Evolutionary conservation across 92 coral and sea anemone species (phyloP), one percentile per base, ranked within the genome.

Genomic region (Palythoa caribaeorum): DNA sequence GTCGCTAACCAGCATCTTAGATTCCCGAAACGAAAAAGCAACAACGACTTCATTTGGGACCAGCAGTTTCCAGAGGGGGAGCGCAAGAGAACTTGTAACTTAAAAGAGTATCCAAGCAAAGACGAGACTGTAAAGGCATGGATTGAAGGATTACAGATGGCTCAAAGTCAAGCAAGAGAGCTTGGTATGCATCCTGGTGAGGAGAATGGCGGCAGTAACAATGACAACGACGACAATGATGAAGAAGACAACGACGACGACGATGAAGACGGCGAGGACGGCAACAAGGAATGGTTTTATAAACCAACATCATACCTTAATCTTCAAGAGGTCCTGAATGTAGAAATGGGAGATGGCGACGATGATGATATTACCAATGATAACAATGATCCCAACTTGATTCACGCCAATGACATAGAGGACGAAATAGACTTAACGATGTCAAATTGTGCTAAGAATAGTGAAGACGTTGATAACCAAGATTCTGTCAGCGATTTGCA

Each of bases 31-130:
- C 79, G 92, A 63, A 84, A 89, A 16, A 76, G 80, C 72, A 89
- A 89, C 55, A 89, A 84, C 79, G 88, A 89, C 74, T 89, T 89
- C 77, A 89, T 84, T 74, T 84, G 89, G 88, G 89, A 84, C 71
- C 84, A 89, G 85, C 92, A 84, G 73, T 84, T 69, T 44, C 72
- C 76, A 2, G 54, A 75, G 83, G 90, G 80, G 16, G 80, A 88
- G 55, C 60, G 37, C 37, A 40, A 38, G 55, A 76, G 66, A 77
- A 77, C 83, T 12, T 48, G 83, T 77, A 13, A 77, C 83, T n/a
- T 77, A 17, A 59, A 69, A 37, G 86, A 80, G 40, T 80, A 63
- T 52, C 86, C 86, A 35, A 80, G 72, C 21, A 38, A 80, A 80
- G 73, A 36, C 38, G 84, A 79, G 59, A 79, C 71, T 39, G 35